Evolutionary conservation across 2,888 invertebrate genomes (phyloP).

Genomic region (Lasioglossum villosulum): DNA sequence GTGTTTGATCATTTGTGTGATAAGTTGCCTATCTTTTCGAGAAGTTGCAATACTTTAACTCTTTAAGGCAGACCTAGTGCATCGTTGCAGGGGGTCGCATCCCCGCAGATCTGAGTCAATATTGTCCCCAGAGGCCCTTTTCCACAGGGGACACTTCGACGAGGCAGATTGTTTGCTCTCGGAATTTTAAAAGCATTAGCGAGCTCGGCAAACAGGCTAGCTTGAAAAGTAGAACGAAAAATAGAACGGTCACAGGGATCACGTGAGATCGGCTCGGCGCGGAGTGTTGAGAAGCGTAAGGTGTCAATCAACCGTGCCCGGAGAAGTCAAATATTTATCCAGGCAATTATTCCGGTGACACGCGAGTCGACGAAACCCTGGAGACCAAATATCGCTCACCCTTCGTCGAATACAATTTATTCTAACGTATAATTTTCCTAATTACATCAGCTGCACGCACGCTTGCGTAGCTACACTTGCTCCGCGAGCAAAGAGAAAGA

Average conservation of each 20-base stretch:
- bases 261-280: conserved; percentile 38
- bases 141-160: conserved; percentile 27
- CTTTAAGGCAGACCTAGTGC: conserved; percentile 21
- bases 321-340: conserved; percentile 57
- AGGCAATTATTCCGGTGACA: conserved; percentile 49
- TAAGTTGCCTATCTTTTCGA: neutral
- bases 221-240: conserved; percentile 28
- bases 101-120: conserved; percentile 67
- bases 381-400: neutral
- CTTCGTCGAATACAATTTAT: conserved; percentile 16
- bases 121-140: conserved; percentile 62
- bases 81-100: conserved; percentile 43
- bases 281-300: conserved; percentile 18
- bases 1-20: too few relatives aligned
- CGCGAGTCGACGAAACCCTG: conserved; percentile 39
- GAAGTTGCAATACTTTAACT: neutral
- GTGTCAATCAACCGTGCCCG: conserved; percentile 55
- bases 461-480: neutral
- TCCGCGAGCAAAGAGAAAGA: neutral
- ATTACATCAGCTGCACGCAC: conserved; percentile 36
- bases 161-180: conserved; percentile 53
- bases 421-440: conserved; percentile 42
- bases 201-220: conserved; percentile 56
- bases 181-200: conserved; percentile 72
- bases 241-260: conserved; percentile 35